phyloP scores from a whole-genome alignment of 1,140 invertebrate species.

The Euura lappo region DNA sequence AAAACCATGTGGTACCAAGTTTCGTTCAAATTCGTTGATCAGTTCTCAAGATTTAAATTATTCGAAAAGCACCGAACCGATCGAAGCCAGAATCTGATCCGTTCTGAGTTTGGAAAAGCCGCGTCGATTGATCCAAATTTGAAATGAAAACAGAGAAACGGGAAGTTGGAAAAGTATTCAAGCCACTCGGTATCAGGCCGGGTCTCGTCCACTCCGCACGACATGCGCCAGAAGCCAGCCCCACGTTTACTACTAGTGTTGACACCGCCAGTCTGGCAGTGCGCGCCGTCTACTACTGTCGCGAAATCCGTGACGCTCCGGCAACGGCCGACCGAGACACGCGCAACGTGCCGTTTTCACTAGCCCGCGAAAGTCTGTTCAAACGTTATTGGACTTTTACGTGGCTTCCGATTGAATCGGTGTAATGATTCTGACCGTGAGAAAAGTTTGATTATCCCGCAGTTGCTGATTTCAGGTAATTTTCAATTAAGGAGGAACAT shows the following conservation, averaged over 20 bases:
- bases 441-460: too few species aligned
- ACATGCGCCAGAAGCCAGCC: slow-evolving; percentile 9
- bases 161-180: too few species aligned
- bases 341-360: slow-evolving; percentile 41
- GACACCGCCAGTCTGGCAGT: slow-evolving; percentile 44
- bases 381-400: slow-evolving; percentile 59
- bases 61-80: too few species aligned
- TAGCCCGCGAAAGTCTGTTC: slow-evolving; percentile 60
- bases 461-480: too few species aligned
- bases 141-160: slow-evolving; percentile 3
- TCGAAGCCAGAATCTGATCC: too few species aligned
- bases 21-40: too few species aligned
- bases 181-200: too few species aligned
- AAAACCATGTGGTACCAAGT: too few species aligned
- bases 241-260: slow-evolving; percentile 20
- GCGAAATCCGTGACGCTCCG: slow-evolving; percentile 6
- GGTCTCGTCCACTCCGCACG: slow-evolving; percentile 13
- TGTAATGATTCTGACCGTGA: background rate
- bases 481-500: too few species aligned
- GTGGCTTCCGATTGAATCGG: slow-evolving; percentile 16
- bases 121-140: too few species aligned
- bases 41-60: too few species aligned
- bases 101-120: too few species aligned
- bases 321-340: background rate
- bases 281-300: slow-evolving; percentile 48